A percentile compares a stretch with the other conserved stretches of the same genome.
Evolutionary conservation across 2,113 vertebrate species (phyloP).

Genomic region (Trogon surrucura): DNA sequence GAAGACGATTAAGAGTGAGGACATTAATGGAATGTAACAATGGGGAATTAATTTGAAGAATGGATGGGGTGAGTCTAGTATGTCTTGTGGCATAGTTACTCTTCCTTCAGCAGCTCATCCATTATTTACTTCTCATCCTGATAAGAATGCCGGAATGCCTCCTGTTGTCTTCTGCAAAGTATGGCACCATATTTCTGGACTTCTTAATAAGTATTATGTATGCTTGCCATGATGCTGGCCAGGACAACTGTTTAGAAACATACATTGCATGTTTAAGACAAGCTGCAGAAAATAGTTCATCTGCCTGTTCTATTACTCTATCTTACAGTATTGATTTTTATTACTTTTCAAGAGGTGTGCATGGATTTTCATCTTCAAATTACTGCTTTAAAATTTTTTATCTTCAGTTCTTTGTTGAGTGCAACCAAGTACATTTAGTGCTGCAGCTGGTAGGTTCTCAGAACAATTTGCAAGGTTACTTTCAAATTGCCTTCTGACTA

Average conservation of each 20-base stretch:
- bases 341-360: background rate
- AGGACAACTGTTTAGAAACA: background rate
- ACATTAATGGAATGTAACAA: background rate
- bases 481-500: background rate
- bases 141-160: background rate
- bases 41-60: background rate
- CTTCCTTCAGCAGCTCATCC: background rate
- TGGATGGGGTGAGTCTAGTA: background rate
- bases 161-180: background rate
- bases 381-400: background rate
- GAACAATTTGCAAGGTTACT: background rate
- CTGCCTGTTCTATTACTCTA: background rate
- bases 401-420: background rate
- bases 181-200: background rate
- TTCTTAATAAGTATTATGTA: background rate
- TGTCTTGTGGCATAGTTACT: background rate
- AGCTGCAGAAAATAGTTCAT: background rate
- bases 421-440: background rate
- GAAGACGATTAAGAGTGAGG: background rate
- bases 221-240: background rate
- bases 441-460: background rate
- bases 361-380: background rate
- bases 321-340: background rate
- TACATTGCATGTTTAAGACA: background rate
- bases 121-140: slow-evolving; percentile 3